Conservation (phyloP, 2,797 vertebrate genomes). For the Petrocephalus sullivani region DNA sequence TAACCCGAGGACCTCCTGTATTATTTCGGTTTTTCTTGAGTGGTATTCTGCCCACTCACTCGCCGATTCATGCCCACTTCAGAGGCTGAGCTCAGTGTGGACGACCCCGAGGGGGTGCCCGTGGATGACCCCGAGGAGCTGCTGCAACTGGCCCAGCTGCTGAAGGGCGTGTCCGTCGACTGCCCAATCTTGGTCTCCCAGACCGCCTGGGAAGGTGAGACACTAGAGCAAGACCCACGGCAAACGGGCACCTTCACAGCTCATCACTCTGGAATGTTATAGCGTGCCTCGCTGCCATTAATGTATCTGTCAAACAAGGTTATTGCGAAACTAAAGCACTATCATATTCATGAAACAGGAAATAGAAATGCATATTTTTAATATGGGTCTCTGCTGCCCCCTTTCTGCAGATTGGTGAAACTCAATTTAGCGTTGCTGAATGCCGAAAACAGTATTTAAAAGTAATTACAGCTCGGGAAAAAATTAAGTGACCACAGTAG, state of each 20-base stretch:
- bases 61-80: background rate
- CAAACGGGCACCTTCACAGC: background rate
- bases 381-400: background rate
- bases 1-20: too few relatives aligned
- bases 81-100: constrained; percentile 60
- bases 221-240: background rate
- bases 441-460: background rate
- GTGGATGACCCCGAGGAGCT: constrained; percentile 65
- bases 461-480: background rate
- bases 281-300: background rate
- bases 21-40: background rate
- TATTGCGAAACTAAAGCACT: background rate
- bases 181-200: constrained; percentile 51
- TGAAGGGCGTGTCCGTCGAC: constrained; percentile 65
- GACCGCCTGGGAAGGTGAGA: constrained; percentile 58
- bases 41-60: background rate
- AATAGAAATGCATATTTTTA: background rate
- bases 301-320: background rate
- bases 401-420: background rate
- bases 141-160: constrained; percentile 62
- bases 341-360: background rate
- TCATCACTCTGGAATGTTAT: background rate
- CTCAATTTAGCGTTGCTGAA: background rate
- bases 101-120: constrained; percentile 56
- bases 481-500: too few relatives aligned